phyloP scores from a whole-genome alignment of 64 coral and sea anemone species.

The Cladopsammia gracilis region DNA sequence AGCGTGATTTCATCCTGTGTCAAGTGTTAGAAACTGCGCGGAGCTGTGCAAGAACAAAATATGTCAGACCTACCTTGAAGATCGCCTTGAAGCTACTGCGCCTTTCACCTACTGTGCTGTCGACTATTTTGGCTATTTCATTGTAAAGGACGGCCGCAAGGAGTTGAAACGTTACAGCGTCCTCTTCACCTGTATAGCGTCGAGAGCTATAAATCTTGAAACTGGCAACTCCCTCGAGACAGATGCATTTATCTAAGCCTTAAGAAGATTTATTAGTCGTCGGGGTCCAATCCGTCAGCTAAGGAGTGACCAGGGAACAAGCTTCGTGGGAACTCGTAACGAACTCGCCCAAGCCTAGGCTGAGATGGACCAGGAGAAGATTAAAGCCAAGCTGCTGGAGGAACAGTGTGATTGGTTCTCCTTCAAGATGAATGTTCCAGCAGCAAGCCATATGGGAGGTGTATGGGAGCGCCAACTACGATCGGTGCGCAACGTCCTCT shows the following conservation, averaged over 20 bases:
- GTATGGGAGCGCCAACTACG: no score
- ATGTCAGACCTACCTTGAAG: slow-evolving; percentile 7
- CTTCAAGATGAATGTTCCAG: no score
- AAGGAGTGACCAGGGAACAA: not conserved
- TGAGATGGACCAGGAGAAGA: not conserved
- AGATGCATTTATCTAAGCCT: not conserved
- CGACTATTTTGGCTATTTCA: not conserved
- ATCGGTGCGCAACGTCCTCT: no score
- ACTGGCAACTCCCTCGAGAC: not conserved
- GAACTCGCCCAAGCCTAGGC: not conserved
- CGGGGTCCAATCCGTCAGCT: no score
- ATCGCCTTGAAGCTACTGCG: not conserved
- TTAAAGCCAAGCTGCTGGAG: not conserved
- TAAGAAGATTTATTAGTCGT: no score
- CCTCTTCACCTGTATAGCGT: not conserved
- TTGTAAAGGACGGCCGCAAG: no score
- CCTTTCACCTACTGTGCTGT: not conserved
- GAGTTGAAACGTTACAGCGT: no score
- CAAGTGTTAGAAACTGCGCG: no score
- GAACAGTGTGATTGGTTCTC: not conserved
- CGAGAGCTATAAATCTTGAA: slow-evolving; percentile 1
- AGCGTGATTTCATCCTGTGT: no score
- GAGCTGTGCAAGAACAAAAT: no score
- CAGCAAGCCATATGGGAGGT: not conserved
- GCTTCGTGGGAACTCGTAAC: not conserved